phyloP scores from a whole-genome alignment of 2,797 vertebrate species.

The Crenichthys baileyi region DNA sequence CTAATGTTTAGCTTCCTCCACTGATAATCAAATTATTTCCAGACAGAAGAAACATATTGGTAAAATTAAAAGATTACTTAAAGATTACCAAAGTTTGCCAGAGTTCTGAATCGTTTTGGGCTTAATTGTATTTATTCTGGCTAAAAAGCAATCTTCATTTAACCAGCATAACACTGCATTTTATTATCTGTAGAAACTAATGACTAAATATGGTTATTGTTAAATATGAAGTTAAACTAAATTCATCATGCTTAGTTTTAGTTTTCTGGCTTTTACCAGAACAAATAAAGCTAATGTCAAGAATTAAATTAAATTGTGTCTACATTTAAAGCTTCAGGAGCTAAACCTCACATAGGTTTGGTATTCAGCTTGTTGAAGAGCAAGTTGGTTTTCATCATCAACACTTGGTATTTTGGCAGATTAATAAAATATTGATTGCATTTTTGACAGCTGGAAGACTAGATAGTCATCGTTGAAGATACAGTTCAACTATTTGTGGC shows the following conservation, averaged over 20 bases:
- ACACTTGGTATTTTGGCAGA: neutral
- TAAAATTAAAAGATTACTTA: neutral
- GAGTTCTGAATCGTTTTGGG: neutral
- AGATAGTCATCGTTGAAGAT: neutral
- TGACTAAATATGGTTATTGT: neutral
- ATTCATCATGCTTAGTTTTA: neutral
- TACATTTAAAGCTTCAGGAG: neutral
- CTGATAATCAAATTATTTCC: neutral
- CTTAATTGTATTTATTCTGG: neutral
- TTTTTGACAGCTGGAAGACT: neutral
- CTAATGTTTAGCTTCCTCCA: neutral
- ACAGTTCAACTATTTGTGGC: neutral
- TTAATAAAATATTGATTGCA: neutral
- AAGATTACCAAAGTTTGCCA: neutral
- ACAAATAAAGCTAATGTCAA: neutral
- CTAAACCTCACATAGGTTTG: neutral
- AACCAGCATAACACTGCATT: no score
- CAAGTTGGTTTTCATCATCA: neutral
- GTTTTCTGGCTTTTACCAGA: neutral
- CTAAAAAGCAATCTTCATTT: no score
- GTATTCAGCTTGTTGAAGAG: neutral
- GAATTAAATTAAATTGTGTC: neutral
- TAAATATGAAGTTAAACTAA: neutral
- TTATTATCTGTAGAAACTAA: no score
- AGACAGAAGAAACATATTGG: neutral